Base-by-base conservation (phyloP, 2,113 vertebrate genomes). In the Tringa solitaria region DNA sequence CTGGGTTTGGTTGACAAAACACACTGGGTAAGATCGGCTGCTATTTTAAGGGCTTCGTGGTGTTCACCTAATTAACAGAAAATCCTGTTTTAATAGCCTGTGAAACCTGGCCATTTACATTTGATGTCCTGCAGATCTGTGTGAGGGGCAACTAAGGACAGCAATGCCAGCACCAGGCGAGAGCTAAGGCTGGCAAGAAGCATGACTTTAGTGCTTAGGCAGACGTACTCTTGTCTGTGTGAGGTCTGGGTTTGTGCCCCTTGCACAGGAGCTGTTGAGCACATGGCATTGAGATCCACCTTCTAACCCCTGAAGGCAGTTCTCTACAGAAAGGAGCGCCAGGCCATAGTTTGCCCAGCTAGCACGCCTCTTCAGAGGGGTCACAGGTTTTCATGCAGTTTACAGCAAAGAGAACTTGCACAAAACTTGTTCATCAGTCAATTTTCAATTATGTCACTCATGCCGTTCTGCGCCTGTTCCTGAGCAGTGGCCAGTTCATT, bases 21-120 rank as follows among this genome's bases (percentile, higher is more conserved):
- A 4, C 2, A 0, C 17, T 1, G 48, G 4, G 6, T 43, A 35
- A 37, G n/a, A 37, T 2, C 22, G 26, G 26, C 43, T 48, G 70
- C 65, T 75, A 3, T 39, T 75, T 56, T 54, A 59, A 80, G 18
- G 59, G 33, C 46, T 70, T 53, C 3, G 0, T 11, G 10, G 14
- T 65, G 54, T 81, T 78, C 78, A 75, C 65, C 92, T 93, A 30
- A 37, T 7, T 56, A 81, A 70, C 15, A 91, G 32, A 81, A 91
- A 79, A 76, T 21, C 6, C 4, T 56, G 20, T 10, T 82, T 57
- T 43, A 53, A 41, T 53, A 57, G 32, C 4, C 35, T 43, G 33
- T n/a, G 41, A 53, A 69, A 77, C 28, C 16, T 89, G 5, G 0
- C 14, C 16, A 4, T 33, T 60, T 56, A 22, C 23, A 9, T 33